phyloP scores from a whole-genome alignment of 2,797 vertebrate species.

The Huso huso region DNA sequence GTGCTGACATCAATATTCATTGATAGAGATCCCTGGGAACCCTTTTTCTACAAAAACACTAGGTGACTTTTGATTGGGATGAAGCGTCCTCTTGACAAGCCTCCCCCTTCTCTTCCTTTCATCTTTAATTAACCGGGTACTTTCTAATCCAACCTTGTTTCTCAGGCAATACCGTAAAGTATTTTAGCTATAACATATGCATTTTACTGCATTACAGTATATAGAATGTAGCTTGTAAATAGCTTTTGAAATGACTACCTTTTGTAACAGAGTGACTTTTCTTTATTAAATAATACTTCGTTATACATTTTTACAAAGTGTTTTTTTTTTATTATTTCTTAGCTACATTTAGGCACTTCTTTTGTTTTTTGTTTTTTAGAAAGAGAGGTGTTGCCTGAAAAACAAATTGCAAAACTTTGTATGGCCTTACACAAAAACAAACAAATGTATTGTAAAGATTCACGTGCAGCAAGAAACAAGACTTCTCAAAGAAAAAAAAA shows the following conservation, averaged over 20 bases:
- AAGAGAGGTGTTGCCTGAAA: constrained; percentile 80
- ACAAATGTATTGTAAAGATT: constrained; percentile 66
- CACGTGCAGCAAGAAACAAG: constrained; percentile 57
- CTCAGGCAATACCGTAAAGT: constrained; percentile 71
- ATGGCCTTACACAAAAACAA: constrained; percentile 76
- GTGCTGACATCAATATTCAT: not conserved
- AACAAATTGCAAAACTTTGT: constrained; percentile 64
- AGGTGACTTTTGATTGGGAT: constrained; percentile 23
- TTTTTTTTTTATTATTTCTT: constrained; percentile 37
- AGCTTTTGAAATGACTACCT: constrained; percentile 90
- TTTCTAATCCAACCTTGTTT: constrained; percentile 71
- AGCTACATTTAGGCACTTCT: constrained; percentile 36
- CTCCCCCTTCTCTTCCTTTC: constrained; percentile 41
- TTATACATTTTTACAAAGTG: constrained; percentile 74
- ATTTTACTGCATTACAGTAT: constrained; percentile 71
- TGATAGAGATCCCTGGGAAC: constrained; percentile 5
- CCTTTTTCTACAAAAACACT: constrained; percentile 33
- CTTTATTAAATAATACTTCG: constrained; percentile 70
- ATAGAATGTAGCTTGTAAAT: constrained; percentile 98
- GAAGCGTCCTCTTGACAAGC: constrained; percentile 48
- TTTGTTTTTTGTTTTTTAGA: constrained; percentile 42
- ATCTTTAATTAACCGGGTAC: constrained; percentile 51
- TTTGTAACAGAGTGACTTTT: constrained; percentile 75
- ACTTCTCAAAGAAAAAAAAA: constrained; percentile 50
- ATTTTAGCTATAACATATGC: constrained; percentile 59